Evolutionary conservation across 2,797 vertebrate species (phyloP), one percentile per base, ranked within the genome.

Genomic region (Cichlasoma orientale): DNA sequence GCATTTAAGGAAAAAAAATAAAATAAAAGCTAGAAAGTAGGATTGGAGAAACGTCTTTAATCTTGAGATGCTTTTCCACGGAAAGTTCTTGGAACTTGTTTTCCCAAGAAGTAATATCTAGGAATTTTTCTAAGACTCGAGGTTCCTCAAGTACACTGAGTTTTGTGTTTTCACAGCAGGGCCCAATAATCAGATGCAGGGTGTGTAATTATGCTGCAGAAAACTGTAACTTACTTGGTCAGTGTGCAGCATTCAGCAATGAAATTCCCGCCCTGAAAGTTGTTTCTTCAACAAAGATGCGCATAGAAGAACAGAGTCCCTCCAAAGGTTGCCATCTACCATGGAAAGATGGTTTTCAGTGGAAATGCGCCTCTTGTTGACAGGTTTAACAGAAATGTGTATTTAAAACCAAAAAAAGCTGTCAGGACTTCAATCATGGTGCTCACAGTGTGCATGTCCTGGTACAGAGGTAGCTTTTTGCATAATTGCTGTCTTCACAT

Each of bases 381-480:
- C 25, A 25, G 25, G 44, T 44, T 63, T 33, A 14, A 25, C 59
- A 63, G 0, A 63, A 63, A 63, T 63, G 1, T 0, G 4, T 25
- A 25, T 63, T 61, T 41, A 4, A 44, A 25, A 44, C 18, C 23
- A 25, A 63, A 63, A 63, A 4, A 63, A 27, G 16, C n/a, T 18
- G 8, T 25, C 8, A 18, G 41, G 16, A 36, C 57, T 5, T 27
- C 25, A 25, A 8, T 50, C 47, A 14, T 33, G 74, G 57, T 77
- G 75, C 73, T 82, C 41, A 66, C 63, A 79, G 56, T 71, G 16
- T 61, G 57, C 69, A 72, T 74, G 47, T 25, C 3, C 14, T 6
- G 44, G n/a, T 57, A 25, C n/a, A 21, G 23, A 74, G 33, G 23
- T 23, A 1, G 63, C 19, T 63, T 44, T 44, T 18, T 19, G 18